Base-by-base conservation (phyloP, 1,140 invertebrate genomes). In the Phocides pigmalion region DNA sequence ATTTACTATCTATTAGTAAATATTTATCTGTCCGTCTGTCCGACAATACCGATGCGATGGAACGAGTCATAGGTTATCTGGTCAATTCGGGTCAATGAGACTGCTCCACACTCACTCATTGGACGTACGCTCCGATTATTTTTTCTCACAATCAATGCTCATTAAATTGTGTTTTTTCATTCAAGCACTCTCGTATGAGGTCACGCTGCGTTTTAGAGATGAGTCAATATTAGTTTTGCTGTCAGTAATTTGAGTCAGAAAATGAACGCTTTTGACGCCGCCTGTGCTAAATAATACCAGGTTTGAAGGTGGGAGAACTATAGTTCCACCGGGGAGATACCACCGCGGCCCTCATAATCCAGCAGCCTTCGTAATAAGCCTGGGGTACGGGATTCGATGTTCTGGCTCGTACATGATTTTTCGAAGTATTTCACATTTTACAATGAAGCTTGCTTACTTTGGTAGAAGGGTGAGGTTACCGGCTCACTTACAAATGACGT, bases 121-220 rank as follows among this genome's bases (percentile, higher is more conserved):
- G n/a, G n/a, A 32, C 28, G 28, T 1, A 32, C 5, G 28, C 22
- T 32, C 8, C 19, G 67, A 44, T 79, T 79, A 70, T 70, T 66
- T 69, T 68, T 70, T 62, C 14, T 47, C 61, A 37, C 19, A 82
- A 77, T 79, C 72, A 77, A 75, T 69, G 74, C 54, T 74, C 65
- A 70, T 83, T 79, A 81, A 65, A 66, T 44, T 25, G 59, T 54
- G 63, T 64, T 67, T 72, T 78, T 68, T 76, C 39, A 58, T 72
- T 66, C 59, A 66, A 80, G 56, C 41, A 56, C 65, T 69, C 72
- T 75, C 54, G 25, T 54, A 58, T 68, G 70, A 72, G 75, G 70
- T 82, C 79, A 77, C 47, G 62, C 49, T 59, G 35, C 69, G 54
- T 72, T 66, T 73, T 46, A 51, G 9, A 25, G 63, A 64, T 47